A percentile compares a stretch with the other conserved stretches of the same genome.
Conservation (phyloP, 2,113 vertebrate species). For the Mobula hypostoma region DNA sequence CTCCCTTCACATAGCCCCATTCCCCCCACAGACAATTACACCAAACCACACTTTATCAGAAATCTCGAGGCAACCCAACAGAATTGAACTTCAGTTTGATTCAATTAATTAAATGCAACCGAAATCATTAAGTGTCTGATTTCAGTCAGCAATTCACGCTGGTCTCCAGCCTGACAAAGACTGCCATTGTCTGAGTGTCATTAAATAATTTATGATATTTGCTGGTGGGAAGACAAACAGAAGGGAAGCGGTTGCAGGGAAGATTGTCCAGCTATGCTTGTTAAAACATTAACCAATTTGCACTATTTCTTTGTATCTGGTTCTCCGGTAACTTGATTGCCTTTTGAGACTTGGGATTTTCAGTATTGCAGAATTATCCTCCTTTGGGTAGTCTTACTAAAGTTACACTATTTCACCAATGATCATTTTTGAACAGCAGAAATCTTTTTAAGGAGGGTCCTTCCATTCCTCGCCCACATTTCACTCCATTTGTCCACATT, state of each 20-base stretch:
- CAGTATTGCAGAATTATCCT: neutral
- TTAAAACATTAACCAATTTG: neutral
- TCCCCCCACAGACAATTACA: too few relatives aligned
- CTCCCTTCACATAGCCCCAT: neutral
- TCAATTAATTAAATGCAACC: neutral
- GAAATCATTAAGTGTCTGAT: neutral
- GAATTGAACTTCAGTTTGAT: neutral
- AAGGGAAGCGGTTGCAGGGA: neutral
- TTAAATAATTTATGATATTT: conserved; percentile 23
- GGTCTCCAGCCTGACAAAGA: neutral
- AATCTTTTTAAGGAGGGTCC: neutral
- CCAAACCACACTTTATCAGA: too few relatives aligned
- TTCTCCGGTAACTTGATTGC: neutral
- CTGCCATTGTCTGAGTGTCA: neutral
- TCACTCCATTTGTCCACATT: neutral
- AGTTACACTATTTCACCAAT: neutral
- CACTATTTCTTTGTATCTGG: neutral
- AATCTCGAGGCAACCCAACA: neutral
- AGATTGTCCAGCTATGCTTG: neutral
- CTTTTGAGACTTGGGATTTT: neutral
- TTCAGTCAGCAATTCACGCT: neutral
- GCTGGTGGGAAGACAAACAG: too few relatives aligned
- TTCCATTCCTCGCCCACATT: neutral
- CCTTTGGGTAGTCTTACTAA: neutral
- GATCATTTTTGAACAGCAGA: neutral